phyloP scores from a whole-genome alignment of 2,888 invertebrate species.

The Seladonia tumulorum region DNA sequence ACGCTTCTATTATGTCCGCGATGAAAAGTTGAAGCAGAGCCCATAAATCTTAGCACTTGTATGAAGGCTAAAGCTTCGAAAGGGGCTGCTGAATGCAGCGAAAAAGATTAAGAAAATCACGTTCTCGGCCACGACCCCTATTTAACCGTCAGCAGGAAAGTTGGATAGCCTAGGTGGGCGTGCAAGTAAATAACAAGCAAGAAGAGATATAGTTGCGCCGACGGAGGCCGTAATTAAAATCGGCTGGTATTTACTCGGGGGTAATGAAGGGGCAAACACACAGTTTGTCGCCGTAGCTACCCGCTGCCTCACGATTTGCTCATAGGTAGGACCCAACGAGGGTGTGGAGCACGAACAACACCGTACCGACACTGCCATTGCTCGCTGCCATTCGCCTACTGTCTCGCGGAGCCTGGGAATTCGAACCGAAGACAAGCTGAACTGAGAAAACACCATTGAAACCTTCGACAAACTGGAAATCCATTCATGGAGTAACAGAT shows the following conservation, averaged over 20 bases:
- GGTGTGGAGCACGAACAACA: slow-evolving; percentile 7
- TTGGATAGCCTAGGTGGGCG: slow-evolving; percentile 75
- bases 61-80: not conserved
- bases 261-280: slow-evolving; percentile 83
- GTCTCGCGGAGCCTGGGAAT: slow-evolving; percentile 26
- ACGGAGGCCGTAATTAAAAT: slow-evolving; percentile 82
- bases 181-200: slow-evolving; percentile 81
- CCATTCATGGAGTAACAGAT: not conserved
- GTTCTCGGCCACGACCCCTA: slow-evolving; percentile 68
- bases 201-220: slow-evolving; percentile 78
- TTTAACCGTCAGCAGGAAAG: slow-evolving; percentile 79
- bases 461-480: not conserved
- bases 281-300: slow-evolving; percentile 82
- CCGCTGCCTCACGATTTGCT: slow-evolving; percentile 51
- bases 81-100: not conserved
- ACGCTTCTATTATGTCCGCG: not conserved
- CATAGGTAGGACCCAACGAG: slow-evolving; percentile 21
- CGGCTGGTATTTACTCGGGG: slow-evolving; percentile 81
- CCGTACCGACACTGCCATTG: not conserved
- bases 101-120: slow-evolving; percentile 55
- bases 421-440: slow-evolving; percentile 8
- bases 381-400: slow-evolving; percentile 20
- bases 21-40: slow-evolving; percentile 1
- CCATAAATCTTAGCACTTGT: slow-evolving; percentile 10
- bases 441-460: not conserved